Evolutionary conservation across 2,888 invertebrate species (phyloP), one percentile per base, ranked within the genome.

Genomic region (Melieria crassipennis): DNA sequence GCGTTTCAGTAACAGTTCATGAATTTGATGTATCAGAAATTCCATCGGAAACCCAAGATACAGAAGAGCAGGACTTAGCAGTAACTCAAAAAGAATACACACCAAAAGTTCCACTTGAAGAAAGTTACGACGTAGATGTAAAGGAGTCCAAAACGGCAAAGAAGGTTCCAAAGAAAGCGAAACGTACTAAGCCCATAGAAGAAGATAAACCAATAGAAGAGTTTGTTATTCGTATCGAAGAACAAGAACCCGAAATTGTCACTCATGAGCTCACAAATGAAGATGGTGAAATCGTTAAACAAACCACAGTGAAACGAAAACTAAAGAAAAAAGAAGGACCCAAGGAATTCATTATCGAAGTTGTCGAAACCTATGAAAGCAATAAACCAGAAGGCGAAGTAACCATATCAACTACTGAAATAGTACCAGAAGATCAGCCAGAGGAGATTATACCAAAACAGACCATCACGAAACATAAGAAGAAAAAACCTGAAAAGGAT

Each of bases 271-370:
- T 87, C 13, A 81, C 84, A 0, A 84, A 85, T 73, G 79, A 86
- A 73, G 62, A 76, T 30, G 86, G 85, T 1, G 75, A 79, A 61
- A 78, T 75, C 77, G 84, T 80, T 76, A 81, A 75, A 81, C 82
- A 77, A 80, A 86, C 77, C 77, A 85, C 75, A 47, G 81, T 80
- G 6, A 86, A 83, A 73, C 80, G 85, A 65, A 81, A 83, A 74
- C 80, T 87, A 16, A 87, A 86, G 71, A 88, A 87, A 75, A 84
- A 83, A 56, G 82, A 84, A 72, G 85, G 87, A 9, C 82, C 82
- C 74, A 87, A 88, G 73, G 85, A 88, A 78, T 87, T 87, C 76
- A 72, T 85, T 0, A 85, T 85, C 9, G 84, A 87, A 81, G 85
- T 88, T 30, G 75, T 84, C 1, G 87, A 87, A 46, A 84, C 87